Percentiles rank a stretch among this genome's conserved stretches.
Evolutionary conservation across 2,113 vertebrate genomes (phyloP).

Genomic region (Amblyopsis rosae): DNA sequence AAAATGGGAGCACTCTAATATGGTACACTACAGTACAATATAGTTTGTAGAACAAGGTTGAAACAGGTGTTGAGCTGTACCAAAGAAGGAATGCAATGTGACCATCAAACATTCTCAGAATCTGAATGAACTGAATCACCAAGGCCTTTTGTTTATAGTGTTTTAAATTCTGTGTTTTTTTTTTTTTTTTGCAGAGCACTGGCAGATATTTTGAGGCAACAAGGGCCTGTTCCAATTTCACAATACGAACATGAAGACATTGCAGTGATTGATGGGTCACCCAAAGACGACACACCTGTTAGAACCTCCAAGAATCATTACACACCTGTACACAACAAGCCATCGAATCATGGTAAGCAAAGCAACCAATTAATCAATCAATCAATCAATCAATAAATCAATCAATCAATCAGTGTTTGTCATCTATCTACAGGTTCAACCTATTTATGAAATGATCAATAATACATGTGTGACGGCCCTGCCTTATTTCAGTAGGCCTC

Average conservation of each 20-base stretch:
- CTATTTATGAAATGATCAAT: background rate
- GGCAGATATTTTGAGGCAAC: constrained; percentile 95
- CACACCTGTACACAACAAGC: constrained; percentile 87
- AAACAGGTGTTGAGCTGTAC: too few species aligned
- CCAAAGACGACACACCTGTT: constrained; percentile 93
- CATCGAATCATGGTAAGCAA: constrained; percentile 85
- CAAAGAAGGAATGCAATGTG: too few species aligned
- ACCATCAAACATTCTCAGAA: too few species aligned
- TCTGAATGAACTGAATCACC: too few species aligned
- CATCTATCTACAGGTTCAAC: background rate
- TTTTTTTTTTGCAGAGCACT: constrained; percentile 83
- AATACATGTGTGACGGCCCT: too few species aligned
- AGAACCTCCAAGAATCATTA: constrained; percentile 94
- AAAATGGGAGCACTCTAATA: background rate
- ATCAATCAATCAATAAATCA: too few species aligned
- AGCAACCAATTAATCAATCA: too few species aligned
- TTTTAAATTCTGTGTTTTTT: background rate
- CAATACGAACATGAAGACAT: constrained; percentile 96
- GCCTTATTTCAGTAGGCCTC: too few species aligned
- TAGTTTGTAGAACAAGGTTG: constrained; percentile 17
- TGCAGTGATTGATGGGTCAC: constrained; percentile 86
- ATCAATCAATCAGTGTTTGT: background rate
- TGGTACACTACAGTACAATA: background rate
- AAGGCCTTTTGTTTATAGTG: background rate
- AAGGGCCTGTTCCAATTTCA: constrained; percentile 89